Evolutionary conservation across 1,140 invertebrate genomes (phyloP), one percentile per base, ranked within the genome.

Genomic region (Drosophila ohnishii): DNA sequence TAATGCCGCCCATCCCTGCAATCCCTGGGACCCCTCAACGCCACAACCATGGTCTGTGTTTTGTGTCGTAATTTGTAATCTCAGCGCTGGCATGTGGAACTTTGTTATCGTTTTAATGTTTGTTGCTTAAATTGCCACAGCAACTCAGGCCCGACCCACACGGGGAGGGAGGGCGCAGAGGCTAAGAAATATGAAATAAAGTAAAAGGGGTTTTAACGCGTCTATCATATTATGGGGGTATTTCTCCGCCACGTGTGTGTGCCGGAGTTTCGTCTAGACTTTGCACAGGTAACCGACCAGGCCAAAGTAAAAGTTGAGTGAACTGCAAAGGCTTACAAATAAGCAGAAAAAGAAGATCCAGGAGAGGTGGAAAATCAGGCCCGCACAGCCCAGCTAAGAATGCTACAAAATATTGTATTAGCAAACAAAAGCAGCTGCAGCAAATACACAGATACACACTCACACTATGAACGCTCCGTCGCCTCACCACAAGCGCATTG

Each of bases 41-140:
- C 56, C 69, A 78, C 58, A 63, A 59, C 75, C 71, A 79, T 47
- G 73, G 76, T 57, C 72, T 85, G 66, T 84, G 80, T 80, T 77
- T 62, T 84, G 76, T 84, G 80, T 80, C 80, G 80, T 83, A 84
- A 84, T 83, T 83, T 83, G 80, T 83, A 83, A 83, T 84, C 80
- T 77, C 59, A 51, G 57, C 51, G 59, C 73, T 55, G 72, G 67
- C 80, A 84, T 63, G 66, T 74, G 66, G 69, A 84, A 84, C 84
- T 85, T 84, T 80, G 81, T 84, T 85, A 84, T 85, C 81, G 81
- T 84, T 84, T 85, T 85, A 73, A 85, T 84, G 81, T 71, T 85
- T 75, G 66, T 62, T 79, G 64, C 67, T 83, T 71, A 83, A 80
- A 85, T 84, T 84, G 76, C 76, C 80, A 80, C 39, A 64, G 81